Evolutionary conservation across 2,888 invertebrate species (phyloP).

Genomic region (Watsonalla binaria): DNA sequence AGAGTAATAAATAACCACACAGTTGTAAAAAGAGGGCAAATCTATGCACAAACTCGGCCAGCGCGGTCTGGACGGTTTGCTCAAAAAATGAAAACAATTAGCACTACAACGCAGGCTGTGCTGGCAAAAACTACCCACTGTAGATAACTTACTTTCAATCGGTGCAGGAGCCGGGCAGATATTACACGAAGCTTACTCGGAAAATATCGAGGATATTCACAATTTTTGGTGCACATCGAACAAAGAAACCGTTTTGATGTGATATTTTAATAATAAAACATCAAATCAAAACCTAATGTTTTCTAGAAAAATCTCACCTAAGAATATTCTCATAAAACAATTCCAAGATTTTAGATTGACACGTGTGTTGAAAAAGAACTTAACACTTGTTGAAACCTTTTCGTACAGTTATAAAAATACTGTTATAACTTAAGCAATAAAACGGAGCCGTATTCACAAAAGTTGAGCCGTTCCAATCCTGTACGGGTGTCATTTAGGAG

Average conservation of each 20-base stretch:
- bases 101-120: constrained; percentile 32
- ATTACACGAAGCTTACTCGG: constrained; percentile 40
- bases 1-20: constrained; percentile 35
- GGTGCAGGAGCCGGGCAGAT: constrained; percentile 35
- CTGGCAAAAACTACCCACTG: constrained; percentile 39
- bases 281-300: too few relatives aligned
- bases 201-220: constrained; percentile 37
- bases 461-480: constrained; percentile 3
- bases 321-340: constrained; percentile 1
- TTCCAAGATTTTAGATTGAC: not conserved
- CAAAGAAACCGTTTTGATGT: constrained; percentile 15
- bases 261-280: too few relatives aligned
- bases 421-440: constrained; percentile 2
- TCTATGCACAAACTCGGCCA: constrained; percentile 29
- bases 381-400: not conserved
- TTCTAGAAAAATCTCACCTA: not conserved
- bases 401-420: not conserved
- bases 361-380: not conserved
- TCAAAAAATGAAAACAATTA: constrained; percentile 59
- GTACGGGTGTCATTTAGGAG: constrained; percentile 4
- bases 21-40: constrained; percentile 34
- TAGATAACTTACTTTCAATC: constrained; percentile 63
- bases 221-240: constrained; percentile 20
- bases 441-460: constrained; percentile 5
- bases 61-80: constrained; percentile 7